These are phyloP conservation scores for Heliconius nattereri DNA, from an alignment of 1,140 invertebrate genomes.

Conservation along the genomic window DNA sequence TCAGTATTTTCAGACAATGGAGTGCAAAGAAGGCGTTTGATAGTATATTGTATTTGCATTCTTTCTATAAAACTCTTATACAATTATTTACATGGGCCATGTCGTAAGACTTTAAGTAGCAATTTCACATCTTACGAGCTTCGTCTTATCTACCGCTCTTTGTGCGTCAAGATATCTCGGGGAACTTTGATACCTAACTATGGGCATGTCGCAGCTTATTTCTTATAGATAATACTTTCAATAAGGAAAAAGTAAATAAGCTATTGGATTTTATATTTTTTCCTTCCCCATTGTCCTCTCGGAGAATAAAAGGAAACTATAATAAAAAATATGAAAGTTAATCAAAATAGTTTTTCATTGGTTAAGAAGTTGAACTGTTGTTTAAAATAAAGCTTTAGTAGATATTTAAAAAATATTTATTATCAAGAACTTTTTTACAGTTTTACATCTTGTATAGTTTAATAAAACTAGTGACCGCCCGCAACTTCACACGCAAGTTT, in stretches of 20 bases:
- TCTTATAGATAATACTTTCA: constrained; percentile 34
- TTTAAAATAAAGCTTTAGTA: background rate
- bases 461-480: no score
- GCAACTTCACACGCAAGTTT: no score
- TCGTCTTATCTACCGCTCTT: constrained; percentile 59
- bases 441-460: no score
- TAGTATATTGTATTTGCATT: constrained; percentile 28
- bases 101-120: constrained; percentile 68
- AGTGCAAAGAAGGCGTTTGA: constrained; percentile 26
- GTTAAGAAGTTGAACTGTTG: background rate
- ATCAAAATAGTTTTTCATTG: constrained; percentile 5
- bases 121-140: constrained; percentile 52
- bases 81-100: constrained; percentile 47
- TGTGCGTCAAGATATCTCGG: constrained; percentile 57
- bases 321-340: background rate
- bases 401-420: no score
- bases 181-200: constrained; percentile 34
- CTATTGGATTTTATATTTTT: constrained; percentile 19
- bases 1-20: constrained; percentile 52
- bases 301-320: background rate
- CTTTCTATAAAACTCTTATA: constrained; percentile 43
- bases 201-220: constrained; percentile 25
- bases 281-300: background rate
- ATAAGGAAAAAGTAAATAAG: background rate
- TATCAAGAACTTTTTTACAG: no score